A percentile compares a stretch with the other conserved stretches of the same genome.
phyloP scores from a whole-genome alignment of 2,113 vertebrate genomes.

The Fregata magnificens region DNA sequence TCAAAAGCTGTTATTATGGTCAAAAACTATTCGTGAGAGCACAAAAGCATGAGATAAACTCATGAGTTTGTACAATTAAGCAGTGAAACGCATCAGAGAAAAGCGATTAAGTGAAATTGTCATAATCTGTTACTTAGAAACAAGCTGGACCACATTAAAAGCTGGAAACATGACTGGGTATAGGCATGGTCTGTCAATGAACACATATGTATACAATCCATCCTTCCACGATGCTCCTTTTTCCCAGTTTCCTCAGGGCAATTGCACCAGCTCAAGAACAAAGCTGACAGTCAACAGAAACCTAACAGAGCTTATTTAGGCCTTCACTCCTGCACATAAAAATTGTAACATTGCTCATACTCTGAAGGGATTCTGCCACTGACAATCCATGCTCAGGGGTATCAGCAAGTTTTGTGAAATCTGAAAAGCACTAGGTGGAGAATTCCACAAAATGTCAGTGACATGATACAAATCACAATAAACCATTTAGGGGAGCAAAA shows the following conservation, averaged over 20 bases:
- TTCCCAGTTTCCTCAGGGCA: not conserved
- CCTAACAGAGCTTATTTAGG: not conserved
- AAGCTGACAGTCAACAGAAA: not conserved
- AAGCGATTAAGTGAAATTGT: not conserved
- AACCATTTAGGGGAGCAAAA: not conserved
- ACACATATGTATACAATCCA: not conserved
- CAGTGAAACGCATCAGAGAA: not conserved
- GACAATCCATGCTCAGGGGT: not conserved
- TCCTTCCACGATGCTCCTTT: not conserved
- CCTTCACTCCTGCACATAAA: not conserved
- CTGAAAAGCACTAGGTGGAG: not conserved
- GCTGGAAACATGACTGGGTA: not conserved
- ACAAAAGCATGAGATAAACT: not conserved
- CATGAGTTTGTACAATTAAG: not conserved
- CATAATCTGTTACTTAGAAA: not conserved
- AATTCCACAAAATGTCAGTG: not conserved
- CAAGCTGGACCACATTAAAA: not conserved
- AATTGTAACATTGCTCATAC: not conserved
- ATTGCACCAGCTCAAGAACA: not conserved
- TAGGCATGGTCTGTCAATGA: not conserved
- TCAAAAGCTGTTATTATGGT: not conserved
- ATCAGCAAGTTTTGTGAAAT: not conserved
- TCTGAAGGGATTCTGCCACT: not conserved
- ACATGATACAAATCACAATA: not conserved
- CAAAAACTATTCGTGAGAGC: not conserved